These are phyloP conservation scores for Maniola jurtina DNA, from an alignment of 1,140 invertebrate species.

Conservation along the genomic window DNA sequence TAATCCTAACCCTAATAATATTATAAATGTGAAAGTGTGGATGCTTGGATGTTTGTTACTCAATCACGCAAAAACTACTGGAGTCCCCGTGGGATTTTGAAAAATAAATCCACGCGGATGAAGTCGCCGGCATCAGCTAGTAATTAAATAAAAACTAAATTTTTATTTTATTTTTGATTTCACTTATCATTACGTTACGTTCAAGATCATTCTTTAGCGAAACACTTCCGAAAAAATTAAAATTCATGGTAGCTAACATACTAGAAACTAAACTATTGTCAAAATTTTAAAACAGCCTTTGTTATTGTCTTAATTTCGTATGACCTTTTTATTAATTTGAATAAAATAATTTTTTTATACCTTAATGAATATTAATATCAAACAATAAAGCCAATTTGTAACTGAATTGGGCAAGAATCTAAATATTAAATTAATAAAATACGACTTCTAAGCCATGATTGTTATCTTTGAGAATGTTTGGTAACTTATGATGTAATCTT, in stretches of 20 bases:
- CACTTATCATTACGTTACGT: too few relatives aligned
- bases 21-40: too few relatives aligned
- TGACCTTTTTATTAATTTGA: slow-evolving; percentile 10
- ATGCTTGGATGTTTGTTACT: too few relatives aligned
- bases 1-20: too few relatives aligned
- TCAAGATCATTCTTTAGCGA: too few relatives aligned
- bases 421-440: slow-evolving; percentile 14
- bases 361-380: slow-evolving; percentile 18
- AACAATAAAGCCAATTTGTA: slow-evolving; percentile 14
- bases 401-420: slow-evolving; percentile 7
- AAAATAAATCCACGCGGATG: too few relatives aligned
- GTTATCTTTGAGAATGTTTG: slow-evolving; percentile 6
- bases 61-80: too few relatives aligned
- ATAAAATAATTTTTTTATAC: slow-evolving; percentile 11
- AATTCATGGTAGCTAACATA: neutral
- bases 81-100: too few relatives aligned
- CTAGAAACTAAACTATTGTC: neutral
- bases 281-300: slow-evolving; percentile 5
- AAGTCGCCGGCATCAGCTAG: too few relatives aligned
- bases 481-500: too few relatives aligned
- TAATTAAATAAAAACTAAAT: too few relatives aligned
- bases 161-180: too few relatives aligned
- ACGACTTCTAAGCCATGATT: neutral
- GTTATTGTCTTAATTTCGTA: neutral
- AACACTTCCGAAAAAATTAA: neutral